Conservation (phyloP, 64 coral and sea anemone species). For the Anthopleura sola region DNA sequence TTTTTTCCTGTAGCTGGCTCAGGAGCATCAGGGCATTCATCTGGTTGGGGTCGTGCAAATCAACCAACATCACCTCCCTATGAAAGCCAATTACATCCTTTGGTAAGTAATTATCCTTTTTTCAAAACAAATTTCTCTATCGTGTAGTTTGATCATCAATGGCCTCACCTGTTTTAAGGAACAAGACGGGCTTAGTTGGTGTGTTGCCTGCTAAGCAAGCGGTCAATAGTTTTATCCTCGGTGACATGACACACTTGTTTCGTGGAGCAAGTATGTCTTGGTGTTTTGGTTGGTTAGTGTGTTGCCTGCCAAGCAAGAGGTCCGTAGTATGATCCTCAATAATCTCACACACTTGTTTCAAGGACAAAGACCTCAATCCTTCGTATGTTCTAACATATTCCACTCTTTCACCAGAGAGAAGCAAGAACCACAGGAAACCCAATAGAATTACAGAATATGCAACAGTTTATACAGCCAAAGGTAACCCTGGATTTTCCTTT, state of each 20-base stretch:
- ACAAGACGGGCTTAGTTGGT: no score
- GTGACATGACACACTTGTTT: no score
- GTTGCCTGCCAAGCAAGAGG: no score
- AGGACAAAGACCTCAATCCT: background rate
- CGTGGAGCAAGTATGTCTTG: no score
- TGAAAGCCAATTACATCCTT: slow-evolving; percentile 91
- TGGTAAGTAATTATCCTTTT: slow-evolving; percentile 52
- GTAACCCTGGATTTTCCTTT: background rate
- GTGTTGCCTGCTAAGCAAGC: no score
- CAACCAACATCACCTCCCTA: slow-evolving; percentile 95
- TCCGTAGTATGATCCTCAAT: no score
- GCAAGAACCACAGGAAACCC: slow-evolving; percentile 3
- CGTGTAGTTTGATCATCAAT: no score
- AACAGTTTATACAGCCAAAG: slow-evolving; percentile 24
- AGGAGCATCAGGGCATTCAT: slow-evolving; percentile 86
- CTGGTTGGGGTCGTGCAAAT: slow-evolving; percentile 82
- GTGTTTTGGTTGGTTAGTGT: no score
- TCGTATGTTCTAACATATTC: background rate
- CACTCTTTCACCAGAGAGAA: slow-evolving; percentile 21
- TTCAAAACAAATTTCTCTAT: no score
- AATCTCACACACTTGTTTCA: no score
- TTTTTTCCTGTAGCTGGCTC: slow-evolving; percentile 78
- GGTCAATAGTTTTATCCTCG: no score
- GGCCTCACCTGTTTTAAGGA: no score
- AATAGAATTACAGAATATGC: slow-evolving; percentile 38